phyloP scores from a whole-genome alignment of 2,888 invertebrate genomes.

The Leptothorax acervorum region DNA sequence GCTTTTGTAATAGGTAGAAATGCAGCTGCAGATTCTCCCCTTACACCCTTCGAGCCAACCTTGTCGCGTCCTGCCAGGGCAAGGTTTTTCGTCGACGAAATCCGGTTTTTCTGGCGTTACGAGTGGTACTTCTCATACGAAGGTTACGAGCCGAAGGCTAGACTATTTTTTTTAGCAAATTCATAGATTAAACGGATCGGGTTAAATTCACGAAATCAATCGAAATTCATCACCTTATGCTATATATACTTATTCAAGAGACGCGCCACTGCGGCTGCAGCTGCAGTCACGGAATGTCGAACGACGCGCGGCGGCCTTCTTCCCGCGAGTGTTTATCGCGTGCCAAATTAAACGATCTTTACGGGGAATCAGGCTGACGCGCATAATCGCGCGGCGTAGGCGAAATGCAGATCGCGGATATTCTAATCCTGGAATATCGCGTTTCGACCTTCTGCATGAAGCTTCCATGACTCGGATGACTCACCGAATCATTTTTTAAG shows the following conservation, averaged over 20 bases:
- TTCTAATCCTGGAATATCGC: constrained; percentile 31
- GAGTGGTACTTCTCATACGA: constrained; percentile 64
- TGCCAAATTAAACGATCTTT: constrained; percentile 40
- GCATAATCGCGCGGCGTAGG: background rate
- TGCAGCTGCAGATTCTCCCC: constrained; percentile 70
- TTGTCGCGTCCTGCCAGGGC: constrained; percentile 11
- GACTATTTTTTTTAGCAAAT: background rate
- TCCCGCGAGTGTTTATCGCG: constrained; percentile 26
- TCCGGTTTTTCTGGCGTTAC: constrained; percentile 58
- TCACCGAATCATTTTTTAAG: background rate
- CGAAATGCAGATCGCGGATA: constrained; percentile 18
- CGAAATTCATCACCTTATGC: background rate
- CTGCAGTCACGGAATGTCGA: constrained; percentile 38
- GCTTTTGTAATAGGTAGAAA: constrained; percentile 67
- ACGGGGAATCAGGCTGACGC: constrained; percentile 23
- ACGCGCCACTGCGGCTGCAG: constrained; percentile 15
- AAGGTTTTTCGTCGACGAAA: constrained; percentile 65
- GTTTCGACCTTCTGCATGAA: background rate
- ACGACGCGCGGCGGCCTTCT: background rate
- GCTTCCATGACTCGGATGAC: background rate
- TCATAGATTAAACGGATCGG: background rate
- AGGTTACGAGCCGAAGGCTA: constrained; percentile 25
- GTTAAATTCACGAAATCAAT: constrained; percentile 13
- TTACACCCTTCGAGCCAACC: constrained; percentile 35
- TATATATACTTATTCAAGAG: background rate